Evolutionary conservation across 2,888 invertebrate species (phyloP).

Genomic region (Cryptocephalus moraei): DNA sequence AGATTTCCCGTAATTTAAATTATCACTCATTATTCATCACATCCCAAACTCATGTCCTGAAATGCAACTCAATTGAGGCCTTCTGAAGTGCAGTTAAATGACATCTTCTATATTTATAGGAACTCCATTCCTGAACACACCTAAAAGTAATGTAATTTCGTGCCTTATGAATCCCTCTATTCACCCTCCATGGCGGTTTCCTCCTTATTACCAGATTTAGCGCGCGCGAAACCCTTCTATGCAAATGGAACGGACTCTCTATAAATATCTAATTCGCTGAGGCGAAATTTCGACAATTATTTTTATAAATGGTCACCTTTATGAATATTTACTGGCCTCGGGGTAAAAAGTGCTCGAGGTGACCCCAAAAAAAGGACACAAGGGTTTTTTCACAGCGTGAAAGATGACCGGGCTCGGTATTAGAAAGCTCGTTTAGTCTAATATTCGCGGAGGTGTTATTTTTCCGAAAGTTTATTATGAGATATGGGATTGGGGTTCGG

Average conservation of each 20-base stretch:
- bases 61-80: too few species aligned
- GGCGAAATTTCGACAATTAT: slow-evolving; percentile 23
- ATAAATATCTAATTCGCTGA: slow-evolving; percentile 29
- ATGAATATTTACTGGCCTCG: slow-evolving; percentile 13
- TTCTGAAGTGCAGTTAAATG: too few species aligned
- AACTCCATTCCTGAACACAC: slow-evolving; percentile 1
- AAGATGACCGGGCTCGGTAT: background rate
- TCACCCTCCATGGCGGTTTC: background rate
- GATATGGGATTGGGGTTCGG: slow-evolving; percentile 7
- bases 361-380: slow-evolving; percentile 10
- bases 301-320: slow-evolving; percentile 11
- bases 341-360: slow-evolving; percentile 6
- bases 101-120: background rate
- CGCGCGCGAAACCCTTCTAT: slow-evolving; percentile 26
- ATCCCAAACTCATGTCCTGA: too few species aligned
- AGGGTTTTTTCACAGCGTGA: slow-evolving; percentile 11
- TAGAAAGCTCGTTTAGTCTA: slow-evolving; percentile 11
- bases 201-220: slow-evolving; percentile 20
- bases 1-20: too few species aligned
- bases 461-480: slow-evolving; percentile 6
- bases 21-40: background rate
- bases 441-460: slow-evolving; percentile 11
- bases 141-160: background rate
- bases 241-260: slow-evolving; percentile 30
- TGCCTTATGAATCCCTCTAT: too few species aligned